Evolutionary conservation across 2,113 vertebrate genomes (phyloP).

Genomic region (Irena cyanogastra): DNA sequence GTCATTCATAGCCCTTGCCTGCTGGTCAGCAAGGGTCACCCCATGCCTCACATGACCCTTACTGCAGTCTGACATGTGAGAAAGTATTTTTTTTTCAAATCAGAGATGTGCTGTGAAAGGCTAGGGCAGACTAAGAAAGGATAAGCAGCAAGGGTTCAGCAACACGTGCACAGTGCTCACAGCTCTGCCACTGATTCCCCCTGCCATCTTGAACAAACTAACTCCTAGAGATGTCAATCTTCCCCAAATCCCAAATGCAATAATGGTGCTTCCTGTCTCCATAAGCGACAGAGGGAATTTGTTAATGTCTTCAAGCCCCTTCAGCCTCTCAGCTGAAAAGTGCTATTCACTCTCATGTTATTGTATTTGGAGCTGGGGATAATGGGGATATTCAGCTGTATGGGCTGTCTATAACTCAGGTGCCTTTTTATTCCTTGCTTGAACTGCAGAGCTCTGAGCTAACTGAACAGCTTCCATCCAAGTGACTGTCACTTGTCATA

Average conservation of each 20-base stretch:
- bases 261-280: not conserved
- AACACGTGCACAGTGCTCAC: rapidly evolving
- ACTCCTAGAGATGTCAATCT: not conserved
- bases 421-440: not conserved
- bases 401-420: not conserved
- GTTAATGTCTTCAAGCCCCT: not conserved
- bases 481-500: not conserved
- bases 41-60: not conserved
- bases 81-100: not conserved
- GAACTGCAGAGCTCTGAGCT: not conserved
- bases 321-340: not conserved
- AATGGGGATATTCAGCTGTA: not conserved
- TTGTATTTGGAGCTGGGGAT: not conserved
- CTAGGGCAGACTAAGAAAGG: not conserved
- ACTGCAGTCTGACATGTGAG: not conserved
- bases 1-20: not conserved
- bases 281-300: not conserved
- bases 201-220: not conserved
- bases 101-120: not conserved
- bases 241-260: not conserved
- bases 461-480: not conserved
- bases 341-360: not conserved
- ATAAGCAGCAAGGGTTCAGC: not conserved
- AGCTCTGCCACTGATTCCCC: not conserved
- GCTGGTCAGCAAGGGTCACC: not conserved